Evolutionary conservation across 1,140 invertebrate species (phyloP).

Genomic region (Drosophila tani): DNA sequence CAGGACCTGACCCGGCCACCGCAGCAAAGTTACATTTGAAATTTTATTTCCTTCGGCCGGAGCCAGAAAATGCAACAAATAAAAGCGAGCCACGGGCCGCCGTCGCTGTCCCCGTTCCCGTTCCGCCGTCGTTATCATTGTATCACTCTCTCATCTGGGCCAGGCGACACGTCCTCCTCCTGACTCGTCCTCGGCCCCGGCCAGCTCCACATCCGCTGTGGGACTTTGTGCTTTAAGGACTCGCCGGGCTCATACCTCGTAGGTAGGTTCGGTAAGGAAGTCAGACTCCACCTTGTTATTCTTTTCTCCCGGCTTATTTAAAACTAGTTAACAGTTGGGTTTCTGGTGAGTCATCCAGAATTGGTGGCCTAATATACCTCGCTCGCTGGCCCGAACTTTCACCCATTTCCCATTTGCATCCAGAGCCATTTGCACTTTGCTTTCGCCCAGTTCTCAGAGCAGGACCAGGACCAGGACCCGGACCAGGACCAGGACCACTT

Average conservation of each 20-base stretch:
- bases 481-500: slow-evolving; percentile 32
- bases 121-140: slow-evolving; percentile 29
- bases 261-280: too few relatives aligned
- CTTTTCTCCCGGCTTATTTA: too few relatives aligned
- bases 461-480: background rate
- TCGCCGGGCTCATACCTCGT: slow-evolving; percentile 1
- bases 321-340: background rate
- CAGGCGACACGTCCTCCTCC: slow-evolving; percentile 25
- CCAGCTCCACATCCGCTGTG: background rate
- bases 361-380: slow-evolving; percentile 1
- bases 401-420: slow-evolving; percentile 15
- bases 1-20: slow-evolving; percentile 23
- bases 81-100: slow-evolving; percentile 52
- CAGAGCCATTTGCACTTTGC: slow-evolving; percentile 12
- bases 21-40: slow-evolving; percentile 60
- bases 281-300: background rate
- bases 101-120: slow-evolving; percentile 4
- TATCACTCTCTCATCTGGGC: slow-evolving; percentile 49
- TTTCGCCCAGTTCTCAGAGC: background rate
- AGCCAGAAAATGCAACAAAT: slow-evolving; percentile 69
- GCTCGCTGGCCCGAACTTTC: background rate
- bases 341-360: background rate
- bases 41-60: slow-evolving; percentile 67
- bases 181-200: too few relatives aligned
- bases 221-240: too few relatives aligned